Conservation (phyloP, 2,797 vertebrate species). For the Sebastiscus albofasciatus region DNA sequence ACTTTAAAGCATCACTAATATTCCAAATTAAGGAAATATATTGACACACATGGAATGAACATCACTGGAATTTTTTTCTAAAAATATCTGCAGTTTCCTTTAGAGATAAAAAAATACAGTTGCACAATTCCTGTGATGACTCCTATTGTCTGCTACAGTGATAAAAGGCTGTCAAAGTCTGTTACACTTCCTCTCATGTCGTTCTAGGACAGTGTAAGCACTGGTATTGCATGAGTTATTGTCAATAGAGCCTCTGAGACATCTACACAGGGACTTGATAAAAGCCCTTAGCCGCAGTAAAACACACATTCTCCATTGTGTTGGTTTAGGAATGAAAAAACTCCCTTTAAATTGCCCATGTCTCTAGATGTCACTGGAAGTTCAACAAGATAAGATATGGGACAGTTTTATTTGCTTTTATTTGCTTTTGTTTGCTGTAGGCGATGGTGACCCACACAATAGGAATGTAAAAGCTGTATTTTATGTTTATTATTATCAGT, state of each 20-base stretch:
- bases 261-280: conserved; percentile 69
- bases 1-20: background rate
- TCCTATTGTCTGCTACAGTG: conserved; percentile 18
- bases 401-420: conserved; percentile 63
- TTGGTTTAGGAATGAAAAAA: conserved; percentile 67
- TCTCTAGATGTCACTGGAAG: conserved; percentile 78
- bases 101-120: conserved; percentile 6
- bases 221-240: conserved; percentile 53
- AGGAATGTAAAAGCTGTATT: conserved; percentile 37
- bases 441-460: conserved; percentile 24
- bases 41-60: conserved; percentile 3
- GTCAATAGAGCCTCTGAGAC: conserved; percentile 65
- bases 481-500: conserved; percentile 21
- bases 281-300: conserved; percentile 63
- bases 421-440: conserved; percentile 54
- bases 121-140: conserved; percentile 37
- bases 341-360: conserved; percentile 69
- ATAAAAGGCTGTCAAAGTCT: conserved; percentile 59
- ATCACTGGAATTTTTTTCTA: background rate
- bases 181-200: conserved; percentile 65
- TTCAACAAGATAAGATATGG: conserved; percentile 82
- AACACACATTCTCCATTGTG: conserved; percentile 69
- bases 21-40: conserved; percentile 24
- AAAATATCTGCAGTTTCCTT: conserved; percentile 42
- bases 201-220: conserved; percentile 57